Percentiles rank a stretch among this genome's conserved stretches.
Evolutionary conservation across 53 echinoderm and acorn worm genomes (phyloP).

Genomic region (Henricia sp.): DNA sequence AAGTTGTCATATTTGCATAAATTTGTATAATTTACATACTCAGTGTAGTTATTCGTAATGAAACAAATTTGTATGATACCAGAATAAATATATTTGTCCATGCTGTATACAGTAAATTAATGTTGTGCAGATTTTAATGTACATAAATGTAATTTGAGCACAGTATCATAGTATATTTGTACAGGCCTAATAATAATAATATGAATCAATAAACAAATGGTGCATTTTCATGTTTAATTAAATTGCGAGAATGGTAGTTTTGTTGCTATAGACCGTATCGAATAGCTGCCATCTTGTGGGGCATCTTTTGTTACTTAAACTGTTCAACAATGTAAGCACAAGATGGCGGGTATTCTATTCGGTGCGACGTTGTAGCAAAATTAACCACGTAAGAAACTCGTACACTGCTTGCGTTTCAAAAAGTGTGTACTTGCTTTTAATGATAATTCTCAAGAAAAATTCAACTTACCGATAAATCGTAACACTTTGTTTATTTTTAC

Average conservation of each 20-base stretch:
- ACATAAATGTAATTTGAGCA: conserved; percentile 5
- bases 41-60: conserved; percentile 8
- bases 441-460: too few species aligned
- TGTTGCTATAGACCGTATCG: too few species aligned
- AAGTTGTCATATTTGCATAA: neutral
- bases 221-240: too few species aligned
- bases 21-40: neutral
- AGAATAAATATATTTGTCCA: neutral
- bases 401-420: too few species aligned
- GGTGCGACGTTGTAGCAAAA: too few species aligned
- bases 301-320: too few species aligned
- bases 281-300: too few species aligned
- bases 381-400: too few species aligned
- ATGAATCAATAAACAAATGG: conserved; percentile 19
- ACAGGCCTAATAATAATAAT: neutral
- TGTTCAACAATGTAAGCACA: too few species aligned
- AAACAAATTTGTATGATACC: neutral
- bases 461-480: too few species aligned
- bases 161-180: conserved; percentile 46
- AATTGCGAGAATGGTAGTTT: neutral
- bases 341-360: neutral
- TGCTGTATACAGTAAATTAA: conserved; percentile 12
- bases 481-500: too few species aligned
- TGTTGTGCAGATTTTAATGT: conserved; percentile 28
- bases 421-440: too few species aligned